These are phyloP conservation scores for Pteronotus mesoamericanus DNA, from an alignment of 2,797 vertebrate species.

Conservation along the genomic window DNA sequence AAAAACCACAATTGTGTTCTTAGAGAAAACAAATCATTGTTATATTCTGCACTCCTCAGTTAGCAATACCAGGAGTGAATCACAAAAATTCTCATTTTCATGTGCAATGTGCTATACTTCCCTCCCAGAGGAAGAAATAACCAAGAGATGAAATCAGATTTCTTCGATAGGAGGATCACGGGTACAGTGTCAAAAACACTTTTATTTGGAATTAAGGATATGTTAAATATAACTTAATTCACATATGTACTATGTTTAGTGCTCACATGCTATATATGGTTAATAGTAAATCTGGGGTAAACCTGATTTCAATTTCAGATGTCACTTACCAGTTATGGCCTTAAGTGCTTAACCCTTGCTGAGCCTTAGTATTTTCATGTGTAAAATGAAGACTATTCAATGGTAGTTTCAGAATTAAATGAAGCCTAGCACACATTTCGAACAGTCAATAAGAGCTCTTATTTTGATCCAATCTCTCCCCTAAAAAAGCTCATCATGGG, in stretches of 20 bases:
- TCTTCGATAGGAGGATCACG: background rate
- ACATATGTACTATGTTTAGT: background rate
- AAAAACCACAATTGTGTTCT: background rate
- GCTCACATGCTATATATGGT: background rate
- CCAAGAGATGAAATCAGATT: background rate
- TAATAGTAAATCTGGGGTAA: background rate
- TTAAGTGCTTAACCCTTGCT: background rate
- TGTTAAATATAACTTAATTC: slow-evolving; percentile 16
- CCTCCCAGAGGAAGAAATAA: background rate
- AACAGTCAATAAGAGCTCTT: background rate
- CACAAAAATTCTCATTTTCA: background rate
- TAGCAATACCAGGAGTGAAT: background rate
- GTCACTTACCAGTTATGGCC: background rate
- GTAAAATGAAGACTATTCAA: slow-evolving; percentile 3
- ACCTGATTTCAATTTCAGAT: background rate
- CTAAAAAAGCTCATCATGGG: background rate
- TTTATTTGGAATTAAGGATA: background rate
- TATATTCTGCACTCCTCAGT: background rate
- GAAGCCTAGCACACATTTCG: background rate
- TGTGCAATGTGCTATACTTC: background rate
- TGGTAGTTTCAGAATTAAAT: slow-evolving; percentile 24
- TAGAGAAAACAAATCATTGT: background rate
- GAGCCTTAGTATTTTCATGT: background rate
- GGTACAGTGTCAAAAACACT: background rate
- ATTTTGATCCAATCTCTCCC: background rate